These are phyloP conservation scores for Salpingus planirostris DNA, from an alignment of 2,888 invertebrate genomes.

Conservation along the genomic window DNA sequence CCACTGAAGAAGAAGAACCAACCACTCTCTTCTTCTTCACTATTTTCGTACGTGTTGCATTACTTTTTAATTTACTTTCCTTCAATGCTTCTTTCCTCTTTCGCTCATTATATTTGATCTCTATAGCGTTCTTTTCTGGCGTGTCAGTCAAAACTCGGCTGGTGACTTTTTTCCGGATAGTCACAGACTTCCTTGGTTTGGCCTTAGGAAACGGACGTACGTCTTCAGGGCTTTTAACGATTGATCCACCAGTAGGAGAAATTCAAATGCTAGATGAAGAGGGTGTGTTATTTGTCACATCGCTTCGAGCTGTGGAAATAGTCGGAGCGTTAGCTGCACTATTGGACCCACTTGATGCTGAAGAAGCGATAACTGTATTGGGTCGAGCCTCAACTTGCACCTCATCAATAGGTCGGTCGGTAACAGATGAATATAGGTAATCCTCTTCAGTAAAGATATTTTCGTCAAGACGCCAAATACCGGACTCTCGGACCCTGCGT, in stretches of 20 bases:
- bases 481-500: neutral
- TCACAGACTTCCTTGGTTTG: neutral
- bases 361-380: no score
- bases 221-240: neutral
- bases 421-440: no score
- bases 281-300: neutral
- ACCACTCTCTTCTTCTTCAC: no score
- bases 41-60: neutral
- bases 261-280: neutral
- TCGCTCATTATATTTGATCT: neutral
- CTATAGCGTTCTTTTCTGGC: neutral
- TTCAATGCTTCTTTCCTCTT: neutral
- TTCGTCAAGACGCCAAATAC: no score
- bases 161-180: neutral
- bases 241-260: no score
- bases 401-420: no score
- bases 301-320: no score
- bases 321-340: no score
- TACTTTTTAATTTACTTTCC: neutral
- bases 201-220: neutral
- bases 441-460: no score
- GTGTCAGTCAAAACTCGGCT: neutral
- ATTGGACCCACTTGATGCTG: no score
- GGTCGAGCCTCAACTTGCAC: no score
- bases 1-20: no score